Percentiles rank a stretch among this genome's conserved stretches.
phyloP scores from a whole-genome alignment of 2,797 vertebrate genomes.

The Coilia nasus region DNA sequence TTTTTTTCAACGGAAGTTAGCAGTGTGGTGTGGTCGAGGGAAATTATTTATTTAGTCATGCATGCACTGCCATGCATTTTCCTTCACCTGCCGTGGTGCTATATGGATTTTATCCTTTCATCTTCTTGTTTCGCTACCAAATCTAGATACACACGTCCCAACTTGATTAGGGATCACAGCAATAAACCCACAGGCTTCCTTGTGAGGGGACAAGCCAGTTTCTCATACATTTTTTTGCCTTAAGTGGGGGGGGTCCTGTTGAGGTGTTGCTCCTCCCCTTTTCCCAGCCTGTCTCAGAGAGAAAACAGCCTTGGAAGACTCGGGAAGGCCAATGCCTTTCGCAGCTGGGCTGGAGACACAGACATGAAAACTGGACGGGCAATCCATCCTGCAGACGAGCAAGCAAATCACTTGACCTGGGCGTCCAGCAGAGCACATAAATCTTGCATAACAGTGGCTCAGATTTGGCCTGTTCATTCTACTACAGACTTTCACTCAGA shows the following conservation, averaged over 20 bases:
- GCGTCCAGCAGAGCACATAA: background rate
- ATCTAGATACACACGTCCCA: background rate
- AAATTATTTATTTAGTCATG: background rate
- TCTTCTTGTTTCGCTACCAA: background rate
- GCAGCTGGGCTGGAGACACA: background rate
- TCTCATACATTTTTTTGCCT: background rate
- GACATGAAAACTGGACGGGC: background rate
- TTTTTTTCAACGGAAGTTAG: too few species aligned
- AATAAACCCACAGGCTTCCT: background rate
- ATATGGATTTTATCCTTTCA: background rate
- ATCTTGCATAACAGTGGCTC: background rate
- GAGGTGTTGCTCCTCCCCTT: background rate
- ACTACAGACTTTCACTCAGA: background rate
- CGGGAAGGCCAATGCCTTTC: slow-evolving; percentile 20
- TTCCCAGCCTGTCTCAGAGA: background rate
- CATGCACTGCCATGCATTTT: background rate
- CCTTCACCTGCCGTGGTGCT: background rate
- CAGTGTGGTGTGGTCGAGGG: background rate
- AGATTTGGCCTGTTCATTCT: background rate
- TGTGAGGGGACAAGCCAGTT: background rate
- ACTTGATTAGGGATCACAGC: background rate
- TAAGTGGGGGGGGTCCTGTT: background rate
- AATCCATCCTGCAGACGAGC: background rate
- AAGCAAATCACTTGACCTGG: slow-evolving; percentile 16
- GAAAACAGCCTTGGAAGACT: background rate